Conservation (phyloP, 2,888 invertebrate genomes). For the Diaprepes abbreviatus region DNA sequence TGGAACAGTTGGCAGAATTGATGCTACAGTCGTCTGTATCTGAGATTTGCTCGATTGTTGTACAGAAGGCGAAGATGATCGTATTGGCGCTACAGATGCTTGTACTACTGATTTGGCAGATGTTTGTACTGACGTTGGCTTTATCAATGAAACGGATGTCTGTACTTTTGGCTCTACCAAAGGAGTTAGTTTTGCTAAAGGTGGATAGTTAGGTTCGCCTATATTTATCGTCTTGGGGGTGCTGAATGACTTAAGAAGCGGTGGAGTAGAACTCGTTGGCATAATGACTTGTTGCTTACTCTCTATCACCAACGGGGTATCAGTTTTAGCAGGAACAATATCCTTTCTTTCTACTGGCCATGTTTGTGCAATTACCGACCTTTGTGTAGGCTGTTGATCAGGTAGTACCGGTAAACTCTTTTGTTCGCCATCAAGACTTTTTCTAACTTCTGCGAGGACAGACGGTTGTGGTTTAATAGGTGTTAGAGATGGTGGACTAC, state of each 20-base stretch:
- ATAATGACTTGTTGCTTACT: constrained; percentile 40
- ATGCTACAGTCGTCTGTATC: background rate
- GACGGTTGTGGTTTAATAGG: constrained; percentile 60
- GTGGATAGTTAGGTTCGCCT: constrained; percentile 55
- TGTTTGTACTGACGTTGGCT: background rate
- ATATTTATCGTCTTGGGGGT: constrained; percentile 56
- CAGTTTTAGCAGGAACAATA: constrained; percentile 34
- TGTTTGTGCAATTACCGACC: constrained; percentile 56
- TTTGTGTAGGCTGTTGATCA: constrained; percentile 52
- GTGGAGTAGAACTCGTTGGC: constrained; percentile 40
- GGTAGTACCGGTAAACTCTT: constrained; percentile 54
- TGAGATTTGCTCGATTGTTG: background rate
- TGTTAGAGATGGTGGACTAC: constrained; percentile 64
- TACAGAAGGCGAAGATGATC: background rate
- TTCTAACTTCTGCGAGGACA: constrained; percentile 47
- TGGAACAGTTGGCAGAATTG: background rate
- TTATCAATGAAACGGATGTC: background rate
- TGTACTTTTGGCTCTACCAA: background rate
- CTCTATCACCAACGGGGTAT: constrained; percentile 34
- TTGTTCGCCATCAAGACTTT: constrained; percentile 48
- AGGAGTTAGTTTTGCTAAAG: constrained; percentile 50
- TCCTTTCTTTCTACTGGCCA: constrained; percentile 55
- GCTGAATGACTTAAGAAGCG: constrained; percentile 55
- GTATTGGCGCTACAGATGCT: background rate
- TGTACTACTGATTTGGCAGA: background rate